phyloP scores from a whole-genome alignment of 2,113 vertebrate genomes.

The Engraulis encrasicolus region DNA sequence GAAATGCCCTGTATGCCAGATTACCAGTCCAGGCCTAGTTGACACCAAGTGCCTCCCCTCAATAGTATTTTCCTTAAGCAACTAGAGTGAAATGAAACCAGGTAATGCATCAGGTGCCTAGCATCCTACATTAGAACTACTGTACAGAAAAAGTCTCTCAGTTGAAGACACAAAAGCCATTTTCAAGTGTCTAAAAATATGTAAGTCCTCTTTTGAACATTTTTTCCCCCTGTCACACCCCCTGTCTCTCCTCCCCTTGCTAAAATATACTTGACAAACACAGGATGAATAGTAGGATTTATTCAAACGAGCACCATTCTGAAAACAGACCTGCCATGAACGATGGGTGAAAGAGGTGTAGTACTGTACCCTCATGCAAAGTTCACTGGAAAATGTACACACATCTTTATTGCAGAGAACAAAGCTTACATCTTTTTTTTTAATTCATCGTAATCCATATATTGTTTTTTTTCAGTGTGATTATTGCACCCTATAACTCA shows the following conservation, averaged over 20 bases:
- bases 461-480: slow-evolving; percentile 34
- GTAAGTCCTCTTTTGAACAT: neutral
- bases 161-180: too few relatives aligned
- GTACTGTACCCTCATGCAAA: slow-evolving; percentile 87
- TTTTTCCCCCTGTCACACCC: neutral
- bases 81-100: too few relatives aligned
- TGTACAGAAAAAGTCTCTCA: too few relatives aligned
- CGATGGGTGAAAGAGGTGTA: slow-evolving; percentile 76
- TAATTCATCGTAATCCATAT: slow-evolving; percentile 70
- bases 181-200: too few relatives aligned
- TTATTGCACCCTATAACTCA: slow-evolving; percentile 53
- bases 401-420: slow-evolving; percentile 89
- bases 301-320: slow-evolving; percentile 80
- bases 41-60: too few relatives aligned
- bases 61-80: too few relatives aligned
- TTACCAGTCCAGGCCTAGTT: too few relatives aligned
- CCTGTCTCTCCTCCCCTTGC: neutral
- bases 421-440: slow-evolving; percentile 66
- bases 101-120: too few relatives aligned
- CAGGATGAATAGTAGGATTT: slow-evolving; percentile 73
- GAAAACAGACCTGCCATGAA: slow-evolving; percentile 75
- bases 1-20: too few relatives aligned
- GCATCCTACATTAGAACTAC: too few relatives aligned
- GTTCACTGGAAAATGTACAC: slow-evolving; percentile 87
- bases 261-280: slow-evolving; percentile 54